Percentiles rank a stretch among this genome's conserved stretches.
Evolutionary conservation across 37 sponge, comb jelly and placozoan species (phyloP).

Genomic region (Geodia barretti): DNA sequence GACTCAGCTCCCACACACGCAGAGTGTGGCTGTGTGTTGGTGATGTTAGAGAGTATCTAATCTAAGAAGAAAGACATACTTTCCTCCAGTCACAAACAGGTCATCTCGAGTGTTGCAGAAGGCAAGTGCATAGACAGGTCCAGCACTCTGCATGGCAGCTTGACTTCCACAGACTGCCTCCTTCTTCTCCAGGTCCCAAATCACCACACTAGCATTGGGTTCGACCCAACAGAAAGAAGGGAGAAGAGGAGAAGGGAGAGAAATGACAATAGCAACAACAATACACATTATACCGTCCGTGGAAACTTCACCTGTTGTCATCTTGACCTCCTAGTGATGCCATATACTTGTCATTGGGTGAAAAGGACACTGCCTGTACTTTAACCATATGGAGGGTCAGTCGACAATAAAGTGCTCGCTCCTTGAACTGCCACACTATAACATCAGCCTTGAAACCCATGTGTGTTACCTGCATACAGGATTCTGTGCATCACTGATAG

Average conservation of each 20-base stretch:
- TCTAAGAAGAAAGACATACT: slow-evolving; percentile 64
- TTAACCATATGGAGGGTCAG: slow-evolving; percentile 94
- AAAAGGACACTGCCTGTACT: slow-evolving; percentile 95
- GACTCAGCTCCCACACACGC: slow-evolving; percentile 93
- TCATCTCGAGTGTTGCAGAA: slow-evolving; percentile 79
- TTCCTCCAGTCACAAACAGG: slow-evolving; percentile 93
- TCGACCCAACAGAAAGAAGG: not conserved
- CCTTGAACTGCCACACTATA: slow-evolving; percentile 91
- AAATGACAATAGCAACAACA: not conserved
- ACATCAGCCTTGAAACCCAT: slow-evolving; percentile 99
- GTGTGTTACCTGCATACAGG: slow-evolving; percentile 66
- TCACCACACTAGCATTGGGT: slow-evolving; percentile 74
- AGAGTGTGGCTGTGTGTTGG: slow-evolving; percentile 74
- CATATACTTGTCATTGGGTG: slow-evolving; percentile 91
- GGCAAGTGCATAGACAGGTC: slow-evolving; percentile 74
- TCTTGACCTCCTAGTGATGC: slow-evolving; percentile 95
- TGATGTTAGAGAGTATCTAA: not conserved
- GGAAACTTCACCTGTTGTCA: slow-evolving; percentile 71
- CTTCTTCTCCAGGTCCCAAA: slow-evolving; percentile 88
- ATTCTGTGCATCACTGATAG: not conserved
- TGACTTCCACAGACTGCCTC: slow-evolving; percentile 95
- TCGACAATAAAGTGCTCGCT: slow-evolving; percentile 60
- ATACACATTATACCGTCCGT: not conserved
- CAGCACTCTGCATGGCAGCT: slow-evolving; percentile 92
- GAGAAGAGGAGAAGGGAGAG: not conserved